phyloP scores from a whole-genome alignment of 37 sponge, comb jelly and placozoan species.

The Chondrosia reniformis region DNA sequence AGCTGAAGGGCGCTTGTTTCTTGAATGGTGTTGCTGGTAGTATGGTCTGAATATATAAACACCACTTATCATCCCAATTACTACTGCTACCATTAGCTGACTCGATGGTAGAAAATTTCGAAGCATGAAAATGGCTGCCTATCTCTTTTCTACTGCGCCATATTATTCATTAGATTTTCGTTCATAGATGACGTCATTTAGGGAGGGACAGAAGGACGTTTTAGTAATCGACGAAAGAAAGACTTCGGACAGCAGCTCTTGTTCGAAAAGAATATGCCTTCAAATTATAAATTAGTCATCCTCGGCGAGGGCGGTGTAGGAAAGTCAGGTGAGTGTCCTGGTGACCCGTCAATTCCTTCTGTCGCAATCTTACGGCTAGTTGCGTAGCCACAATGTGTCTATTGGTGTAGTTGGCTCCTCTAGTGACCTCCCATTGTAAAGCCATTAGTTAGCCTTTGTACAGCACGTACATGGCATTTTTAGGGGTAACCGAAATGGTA shows the following conservation, averaged over 20 bases:
- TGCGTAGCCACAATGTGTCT: no score
- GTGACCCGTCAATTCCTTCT: no score
- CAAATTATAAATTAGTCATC: slow-evolving; percentile 70
- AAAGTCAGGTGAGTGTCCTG: slow-evolving; percentile 68
- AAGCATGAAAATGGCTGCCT: neutral
- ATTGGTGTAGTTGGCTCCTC: no score
- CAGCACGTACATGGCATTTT: no score
- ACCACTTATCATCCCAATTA: slow-evolving; percentile 37
- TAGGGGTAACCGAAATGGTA: no score
- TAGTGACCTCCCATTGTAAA: no score
- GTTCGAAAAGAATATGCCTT: slow-evolving; percentile 1
- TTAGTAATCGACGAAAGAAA: slow-evolving; percentile 1
- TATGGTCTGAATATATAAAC: slow-evolving; percentile 53
- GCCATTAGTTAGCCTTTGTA: no score
- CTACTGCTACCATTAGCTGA: slow-evolving; percentile 24
- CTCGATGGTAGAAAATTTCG: neutral
- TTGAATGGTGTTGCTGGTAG: no score
- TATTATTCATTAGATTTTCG: neutral
- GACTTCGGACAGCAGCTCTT: neutral
- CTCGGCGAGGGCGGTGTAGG: slow-evolving; percentile 89
- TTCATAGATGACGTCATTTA: slow-evolving; percentile 13
- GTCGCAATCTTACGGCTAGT: no score
- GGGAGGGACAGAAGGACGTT: neutral
- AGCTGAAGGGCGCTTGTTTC: no score
- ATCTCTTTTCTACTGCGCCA: neutral